Percentiles rank a stretch among this genome's conserved stretches.
Evolutionary conservation across 1,140 invertebrate genomes (phyloP).

Genomic region (Belonocnema kinseyi): DNA sequence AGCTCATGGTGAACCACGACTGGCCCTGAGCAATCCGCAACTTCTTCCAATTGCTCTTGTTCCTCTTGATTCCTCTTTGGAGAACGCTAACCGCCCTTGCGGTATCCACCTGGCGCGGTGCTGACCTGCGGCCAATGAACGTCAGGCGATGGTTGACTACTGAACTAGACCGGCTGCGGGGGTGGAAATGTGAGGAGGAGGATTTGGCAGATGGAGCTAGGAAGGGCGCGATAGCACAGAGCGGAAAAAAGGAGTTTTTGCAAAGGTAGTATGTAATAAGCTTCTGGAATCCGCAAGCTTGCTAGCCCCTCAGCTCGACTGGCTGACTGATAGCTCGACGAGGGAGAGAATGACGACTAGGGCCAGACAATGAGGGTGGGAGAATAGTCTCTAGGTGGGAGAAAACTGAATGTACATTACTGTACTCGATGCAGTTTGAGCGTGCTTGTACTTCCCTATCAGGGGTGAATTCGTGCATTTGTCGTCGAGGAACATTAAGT

Average conservation of each 20-base stretch:
- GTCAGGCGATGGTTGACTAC: constrained; percentile 19
- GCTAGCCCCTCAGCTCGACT: not conserved
- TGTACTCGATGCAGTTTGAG: not conserved
- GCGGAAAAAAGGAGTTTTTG: not conserved
- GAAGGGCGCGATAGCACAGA: constrained; percentile 8
- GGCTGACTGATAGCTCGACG: not conserved
- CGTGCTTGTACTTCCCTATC: not conserved
- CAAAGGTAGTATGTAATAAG: not conserved
- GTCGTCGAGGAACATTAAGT: constrained; percentile 2
- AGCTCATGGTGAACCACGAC: not conserved
- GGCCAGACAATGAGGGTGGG: constrained; percentile 9
- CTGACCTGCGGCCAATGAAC: constrained; percentile 38
- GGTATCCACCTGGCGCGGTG: constrained; percentile 37
- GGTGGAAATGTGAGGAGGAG: constrained; percentile 3
- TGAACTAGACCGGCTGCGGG: constrained; percentile 6
- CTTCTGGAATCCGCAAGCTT: constrained; percentile 3
- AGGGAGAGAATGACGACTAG: constrained; percentile 3
- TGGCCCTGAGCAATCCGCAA: not conserved
- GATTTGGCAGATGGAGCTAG: not conserved
- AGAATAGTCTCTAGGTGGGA: not conserved
- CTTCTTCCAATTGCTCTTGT: not conserved
- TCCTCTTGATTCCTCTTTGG: not conserved
- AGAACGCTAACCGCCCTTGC: constrained; percentile 31
- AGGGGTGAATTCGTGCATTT: not conserved
- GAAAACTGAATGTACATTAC: not conserved